Conservation (phyloP, 2,797 vertebrate genomes). For the Decapterus maruadsi region DNA sequence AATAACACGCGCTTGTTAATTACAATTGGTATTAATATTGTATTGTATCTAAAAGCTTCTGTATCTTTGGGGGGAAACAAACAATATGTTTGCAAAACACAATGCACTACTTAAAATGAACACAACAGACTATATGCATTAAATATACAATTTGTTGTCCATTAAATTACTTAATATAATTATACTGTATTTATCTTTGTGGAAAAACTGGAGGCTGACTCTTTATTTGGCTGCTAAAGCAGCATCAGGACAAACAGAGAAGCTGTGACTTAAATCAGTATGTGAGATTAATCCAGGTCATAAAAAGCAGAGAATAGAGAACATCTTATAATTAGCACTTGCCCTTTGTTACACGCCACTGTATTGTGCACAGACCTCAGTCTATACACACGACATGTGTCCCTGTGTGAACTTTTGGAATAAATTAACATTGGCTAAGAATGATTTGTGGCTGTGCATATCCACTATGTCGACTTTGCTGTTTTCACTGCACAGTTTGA, state of each 20-base stretch:
- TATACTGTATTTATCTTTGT: slow-evolving; percentile 3
- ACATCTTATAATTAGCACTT: slow-evolving; percentile 61
- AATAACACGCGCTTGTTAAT: slow-evolving; percentile 17
- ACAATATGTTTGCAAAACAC: background rate
- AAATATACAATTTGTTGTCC: background rate
- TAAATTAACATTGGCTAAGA: slow-evolving; percentile 58
- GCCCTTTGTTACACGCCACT: slow-evolving; percentile 42
- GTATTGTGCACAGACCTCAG: slow-evolving; percentile 57
- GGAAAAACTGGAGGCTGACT: background rate
- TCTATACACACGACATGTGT: slow-evolving; percentile 63
- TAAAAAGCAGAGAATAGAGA: slow-evolving; percentile 31
- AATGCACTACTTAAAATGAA: slow-evolving; percentile 2
- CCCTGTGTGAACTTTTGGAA: slow-evolving; percentile 70
- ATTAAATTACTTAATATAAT: background rate
- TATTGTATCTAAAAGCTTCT: background rate
- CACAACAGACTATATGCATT: background rate
- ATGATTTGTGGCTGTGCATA: slow-evolving; percentile 49
- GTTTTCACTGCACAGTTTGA: slow-evolving; percentile 51
- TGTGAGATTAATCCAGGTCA: slow-evolving; percentile 39
- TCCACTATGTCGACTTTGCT: slow-evolving; percentile 32
- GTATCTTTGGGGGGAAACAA: background rate
- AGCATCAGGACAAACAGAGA: slow-evolving; percentile 16
- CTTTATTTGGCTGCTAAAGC: slow-evolving; percentile 11
- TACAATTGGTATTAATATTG: background rate
- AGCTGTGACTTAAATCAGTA: slow-evolving; percentile 26